Conservation (phyloP, 2,888 invertebrate genomes). For the Autographa pulchrina region DNA sequence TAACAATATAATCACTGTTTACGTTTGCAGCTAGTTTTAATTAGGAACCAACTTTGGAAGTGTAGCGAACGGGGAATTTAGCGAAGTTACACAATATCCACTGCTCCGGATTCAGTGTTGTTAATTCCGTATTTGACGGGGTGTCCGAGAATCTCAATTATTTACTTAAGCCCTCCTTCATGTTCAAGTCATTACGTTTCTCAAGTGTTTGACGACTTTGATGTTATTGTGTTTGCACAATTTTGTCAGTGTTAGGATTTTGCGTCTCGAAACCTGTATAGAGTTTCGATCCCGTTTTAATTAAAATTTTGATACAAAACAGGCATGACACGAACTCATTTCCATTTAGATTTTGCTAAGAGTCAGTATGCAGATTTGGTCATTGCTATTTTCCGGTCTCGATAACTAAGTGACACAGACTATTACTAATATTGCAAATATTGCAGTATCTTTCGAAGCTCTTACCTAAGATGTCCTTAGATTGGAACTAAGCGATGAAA, state of each 20-base stretch:
- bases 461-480: constrained; percentile 8
- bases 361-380: constrained; percentile 34
- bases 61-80: constrained; percentile 33
- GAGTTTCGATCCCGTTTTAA: constrained; percentile 19
- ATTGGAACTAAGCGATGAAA: constrained; percentile 20
- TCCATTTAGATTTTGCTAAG: constrained; percentile 30
- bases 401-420: constrained; percentile 41
- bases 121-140: constrained; percentile 38
- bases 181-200: constrained; percentile 41
- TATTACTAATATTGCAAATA: constrained; percentile 25
- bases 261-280: constrained; percentile 11
- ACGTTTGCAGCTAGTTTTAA: constrained; percentile 55
- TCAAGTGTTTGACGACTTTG: constrained; percentile 35
- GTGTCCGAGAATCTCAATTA: constrained; percentile 26
- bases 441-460: constrained; percentile 12
- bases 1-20: constrained; percentile 44
- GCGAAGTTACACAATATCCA: constrained; percentile 25
- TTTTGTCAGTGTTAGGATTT: constrained; percentile 26
- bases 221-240: constrained; percentile 36
- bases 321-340: constrained; percentile 22
- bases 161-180: constrained; percentile 35
- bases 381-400: constrained; percentile 43
- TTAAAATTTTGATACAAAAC: constrained; percentile 11
- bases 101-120: constrained; percentile 17
- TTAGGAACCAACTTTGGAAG: constrained; percentile 49